Conservation (phyloP, 1,140 invertebrate species). For the Vanessa tameamea region DNA sequence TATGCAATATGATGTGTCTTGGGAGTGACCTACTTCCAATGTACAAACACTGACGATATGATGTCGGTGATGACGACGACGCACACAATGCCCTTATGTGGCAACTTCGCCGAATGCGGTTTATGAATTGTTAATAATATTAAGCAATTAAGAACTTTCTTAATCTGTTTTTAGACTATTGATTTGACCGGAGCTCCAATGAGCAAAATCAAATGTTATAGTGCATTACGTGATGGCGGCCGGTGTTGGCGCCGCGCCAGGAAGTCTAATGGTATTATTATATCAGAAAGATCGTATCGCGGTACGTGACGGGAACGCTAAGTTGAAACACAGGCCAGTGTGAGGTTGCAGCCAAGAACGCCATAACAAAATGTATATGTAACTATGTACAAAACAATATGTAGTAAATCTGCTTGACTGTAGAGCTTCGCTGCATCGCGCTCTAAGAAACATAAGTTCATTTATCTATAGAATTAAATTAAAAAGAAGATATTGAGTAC, state of each 20-base stretch:
- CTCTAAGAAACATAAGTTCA: too few species aligned
- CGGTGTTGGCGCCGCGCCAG: constrained; percentile 36
- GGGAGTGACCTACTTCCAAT: too few species aligned
- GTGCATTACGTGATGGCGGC: constrained; percentile 16
- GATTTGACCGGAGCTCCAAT: neutral
- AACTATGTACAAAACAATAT: too few species aligned
- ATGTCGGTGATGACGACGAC: too few species aligned
- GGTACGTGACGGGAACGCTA: constrained; percentile 17
- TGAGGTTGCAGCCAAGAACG: neutral
- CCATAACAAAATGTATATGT: neutral
- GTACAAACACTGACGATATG: too few species aligned
- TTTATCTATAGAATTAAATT: too few species aligned
- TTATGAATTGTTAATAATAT: neutral
- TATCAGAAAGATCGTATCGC: constrained; percentile 25
- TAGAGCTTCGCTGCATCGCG: too few species aligned
- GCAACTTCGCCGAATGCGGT: too few species aligned
- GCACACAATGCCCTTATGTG: too few species aligned
- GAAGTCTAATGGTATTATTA: constrained; percentile 41
- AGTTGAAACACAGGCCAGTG: neutral
- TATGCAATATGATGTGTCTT: too few species aligned
- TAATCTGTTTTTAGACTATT: neutral
- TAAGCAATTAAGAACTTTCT: neutral
- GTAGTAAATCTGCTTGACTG: too few species aligned
- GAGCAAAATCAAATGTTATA: constrained; percentile 15
- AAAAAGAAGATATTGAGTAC: too few species aligned